Conservation (phyloP, 2,797 vertebrate species). For the Spondyliosoma cantharus region DNA sequence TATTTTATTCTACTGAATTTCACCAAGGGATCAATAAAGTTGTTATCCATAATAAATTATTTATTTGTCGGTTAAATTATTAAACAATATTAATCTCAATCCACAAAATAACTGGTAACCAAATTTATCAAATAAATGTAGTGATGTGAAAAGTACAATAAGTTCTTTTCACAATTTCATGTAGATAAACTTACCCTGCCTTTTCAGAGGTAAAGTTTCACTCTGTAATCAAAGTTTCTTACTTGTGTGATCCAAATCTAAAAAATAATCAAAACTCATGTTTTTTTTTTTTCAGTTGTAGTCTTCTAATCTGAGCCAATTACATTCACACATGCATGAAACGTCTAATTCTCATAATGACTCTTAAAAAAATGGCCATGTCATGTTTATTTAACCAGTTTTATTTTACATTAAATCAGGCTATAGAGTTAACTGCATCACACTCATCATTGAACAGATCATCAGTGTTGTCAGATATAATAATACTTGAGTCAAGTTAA, state of each 20-base stretch:
- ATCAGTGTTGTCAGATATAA: conserved; percentile 73
- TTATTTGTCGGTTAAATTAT: background rate
- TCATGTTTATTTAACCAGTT: conserved; percentile 55
- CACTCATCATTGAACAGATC: conserved; percentile 71
- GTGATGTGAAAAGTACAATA: too few relatives aligned
- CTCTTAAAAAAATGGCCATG: background rate
- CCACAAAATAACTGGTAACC: background rate
- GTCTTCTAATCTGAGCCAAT: background rate
- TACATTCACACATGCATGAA: background rate
- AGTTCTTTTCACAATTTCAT: background rate
- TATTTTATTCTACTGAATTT: background rate
- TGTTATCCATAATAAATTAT: background rate
- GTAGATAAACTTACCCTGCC: background rate
- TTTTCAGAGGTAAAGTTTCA: background rate
- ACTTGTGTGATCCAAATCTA: background rate
- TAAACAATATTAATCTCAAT: background rate
- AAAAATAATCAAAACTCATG: background rate
- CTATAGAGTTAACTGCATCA: conserved; percentile 78
- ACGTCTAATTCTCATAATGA: background rate
- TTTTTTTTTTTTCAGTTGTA: background rate
- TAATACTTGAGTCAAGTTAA: conserved; percentile 72
- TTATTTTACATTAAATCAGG: conserved; percentile 82
- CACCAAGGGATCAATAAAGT: background rate
- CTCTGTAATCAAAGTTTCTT: background rate
- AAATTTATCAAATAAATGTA: background rate